phyloP scores from a whole-genome alignment of 2,113 vertebrate genomes.

The Tonatia bakeri region DNA sequence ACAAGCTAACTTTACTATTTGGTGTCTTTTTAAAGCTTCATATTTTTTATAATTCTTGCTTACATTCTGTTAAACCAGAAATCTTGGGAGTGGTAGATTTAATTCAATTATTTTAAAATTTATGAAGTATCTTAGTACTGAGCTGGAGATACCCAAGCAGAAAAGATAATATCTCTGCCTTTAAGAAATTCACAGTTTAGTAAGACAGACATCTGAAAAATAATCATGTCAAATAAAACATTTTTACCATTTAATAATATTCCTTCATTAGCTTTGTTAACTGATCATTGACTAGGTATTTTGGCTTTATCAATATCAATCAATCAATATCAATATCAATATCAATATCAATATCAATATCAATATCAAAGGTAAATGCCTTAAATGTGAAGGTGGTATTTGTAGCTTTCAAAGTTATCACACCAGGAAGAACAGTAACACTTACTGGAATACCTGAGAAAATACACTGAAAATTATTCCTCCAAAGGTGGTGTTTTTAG shows the following conservation, averaged over 20 bases:
- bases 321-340: constrained; percentile 7
- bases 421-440: background rate
- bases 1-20: background rate
- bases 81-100: background rate
- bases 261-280: background rate
- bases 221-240: background rate
- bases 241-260: background rate
- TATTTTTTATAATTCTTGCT: background rate
- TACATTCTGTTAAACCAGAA: constrained; percentile 35
- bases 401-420: background rate
- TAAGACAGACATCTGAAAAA: background rate
- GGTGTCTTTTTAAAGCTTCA: background rate
- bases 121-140: background rate
- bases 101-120: background rate
- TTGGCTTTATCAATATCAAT: constrained; percentile 19
- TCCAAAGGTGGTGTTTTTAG: constrained; percentile 6
- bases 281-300: background rate
- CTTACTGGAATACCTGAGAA: background rate
- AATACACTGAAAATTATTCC: background rate
- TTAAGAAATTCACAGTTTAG: background rate
- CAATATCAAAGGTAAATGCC: background rate
- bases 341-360: background rate
- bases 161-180: constrained; percentile 11
- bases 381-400: background rate
- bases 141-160: background rate